These are phyloP conservation scores for Thaumetopoea pityocampa DNA, from an alignment of 1,140 invertebrate species.

Conservation along the genomic window DNA sequence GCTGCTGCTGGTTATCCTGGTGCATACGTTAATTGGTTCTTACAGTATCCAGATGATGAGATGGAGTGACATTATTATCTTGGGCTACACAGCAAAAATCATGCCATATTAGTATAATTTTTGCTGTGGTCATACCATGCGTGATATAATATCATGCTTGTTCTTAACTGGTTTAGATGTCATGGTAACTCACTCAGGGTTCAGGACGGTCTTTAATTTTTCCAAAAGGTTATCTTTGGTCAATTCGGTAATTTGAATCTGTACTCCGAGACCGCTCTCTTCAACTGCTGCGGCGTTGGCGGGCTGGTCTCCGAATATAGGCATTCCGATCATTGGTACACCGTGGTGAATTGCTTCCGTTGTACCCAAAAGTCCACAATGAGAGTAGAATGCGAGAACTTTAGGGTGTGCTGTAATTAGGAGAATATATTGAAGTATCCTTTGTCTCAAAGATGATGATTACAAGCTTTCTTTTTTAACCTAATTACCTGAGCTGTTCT, in stretches of 20 bases:
- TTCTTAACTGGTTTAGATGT: neutral
- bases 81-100: no score
- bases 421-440: no score
- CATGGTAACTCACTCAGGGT: slow-evolving; percentile 73
- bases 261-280: slow-evolving; percentile 78
- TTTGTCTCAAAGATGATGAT: neutral
- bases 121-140: no score
- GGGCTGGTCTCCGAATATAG: slow-evolving; percentile 84
- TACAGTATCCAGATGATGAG: no score
- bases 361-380: slow-evolving; percentile 84
- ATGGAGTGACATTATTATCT: no score
- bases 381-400: slow-evolving; percentile 82
- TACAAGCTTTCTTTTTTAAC: neutral
- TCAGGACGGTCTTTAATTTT: slow-evolving; percentile 75
- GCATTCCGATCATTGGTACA: slow-evolving; percentile 84
- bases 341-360: slow-evolving; percentile 85
- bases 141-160: no score
- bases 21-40: no score
- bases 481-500: slow-evolving; percentile 8
- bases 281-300: slow-evolving; percentile 77
- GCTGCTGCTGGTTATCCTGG: no score
- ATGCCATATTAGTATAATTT: no score
- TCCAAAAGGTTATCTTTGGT: slow-evolving; percentile 75
- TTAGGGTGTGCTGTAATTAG: slow-evolving; percentile 80
- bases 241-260: slow-evolving; percentile 76